Conservation (phyloP, 2,113 vertebrate species). For the Chascanopsetta lugubris region DNA sequence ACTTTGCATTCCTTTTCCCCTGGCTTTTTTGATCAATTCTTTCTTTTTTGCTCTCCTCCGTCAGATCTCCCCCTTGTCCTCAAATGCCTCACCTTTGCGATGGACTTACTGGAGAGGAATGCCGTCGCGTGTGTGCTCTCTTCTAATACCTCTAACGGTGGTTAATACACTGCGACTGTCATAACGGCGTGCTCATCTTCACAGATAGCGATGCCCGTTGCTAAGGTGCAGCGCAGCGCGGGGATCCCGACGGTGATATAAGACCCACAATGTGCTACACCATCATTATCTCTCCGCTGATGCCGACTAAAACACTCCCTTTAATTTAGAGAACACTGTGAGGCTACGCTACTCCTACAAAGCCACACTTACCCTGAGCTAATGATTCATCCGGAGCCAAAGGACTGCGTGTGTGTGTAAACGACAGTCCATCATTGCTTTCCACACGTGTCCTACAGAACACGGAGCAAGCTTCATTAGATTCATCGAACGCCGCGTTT, state of each 20-base stretch:
- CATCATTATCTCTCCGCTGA: conserved; percentile 23
- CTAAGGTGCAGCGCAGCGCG: conserved; percentile 5
- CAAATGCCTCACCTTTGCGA: conserved; percentile 54
- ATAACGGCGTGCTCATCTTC: neutral
- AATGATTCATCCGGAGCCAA: conserved; percentile 37
- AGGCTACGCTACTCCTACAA: conserved; percentile 21
- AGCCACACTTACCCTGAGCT: conserved; percentile 15
- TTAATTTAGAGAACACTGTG: conserved; percentile 13
- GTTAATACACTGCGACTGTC: conserved; percentile 27
- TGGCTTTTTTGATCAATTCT: conserved; percentile 79
- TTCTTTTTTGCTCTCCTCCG: conserved; percentile 52
- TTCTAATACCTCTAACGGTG: conserved; percentile 24
- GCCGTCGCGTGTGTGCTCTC: neutral
- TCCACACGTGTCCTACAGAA: conserved; percentile 22
- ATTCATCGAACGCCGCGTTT: neutral
- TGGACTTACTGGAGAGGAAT: conserved; percentile 35
- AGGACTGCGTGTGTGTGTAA: neutral
- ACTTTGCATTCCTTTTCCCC: conserved; percentile 82
- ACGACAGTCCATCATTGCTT: neutral
- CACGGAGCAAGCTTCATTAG: conserved; percentile 24
- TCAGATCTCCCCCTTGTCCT: conserved; percentile 57
- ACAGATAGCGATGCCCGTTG: conserved; percentile 3
- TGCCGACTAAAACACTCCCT: conserved; percentile 14
- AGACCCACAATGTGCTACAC: conserved; percentile 4
- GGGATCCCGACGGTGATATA: conserved; percentile 9